Evolutionary conservation across 2,797 vertebrate species (phyloP).

Genomic region (Picus viridis): DNA sequence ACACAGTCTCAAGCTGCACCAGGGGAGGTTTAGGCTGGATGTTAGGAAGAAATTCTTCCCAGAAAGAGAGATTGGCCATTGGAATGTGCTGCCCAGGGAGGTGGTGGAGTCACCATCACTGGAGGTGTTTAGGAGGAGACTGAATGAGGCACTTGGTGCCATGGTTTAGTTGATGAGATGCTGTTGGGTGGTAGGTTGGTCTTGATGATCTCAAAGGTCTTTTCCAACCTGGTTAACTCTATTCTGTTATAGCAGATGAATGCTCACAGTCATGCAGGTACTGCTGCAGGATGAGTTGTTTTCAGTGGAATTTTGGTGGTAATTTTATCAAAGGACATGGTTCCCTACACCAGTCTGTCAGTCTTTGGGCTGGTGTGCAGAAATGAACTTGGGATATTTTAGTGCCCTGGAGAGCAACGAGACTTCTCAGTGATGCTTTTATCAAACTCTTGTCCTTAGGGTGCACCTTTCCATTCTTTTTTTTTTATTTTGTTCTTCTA

Average conservation of each 20-base stretch:
- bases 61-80: no score
- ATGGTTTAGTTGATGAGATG: no score
- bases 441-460: neutral
- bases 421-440: neutral
- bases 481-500: neutral
- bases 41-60: no score
- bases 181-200: no score
- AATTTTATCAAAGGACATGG: neutral
- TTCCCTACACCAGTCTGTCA: neutral
- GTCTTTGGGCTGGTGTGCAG: neutral
- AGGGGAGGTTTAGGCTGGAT: no score
- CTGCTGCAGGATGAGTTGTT: neutral
- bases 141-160: no score
- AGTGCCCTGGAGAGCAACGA: neutral
- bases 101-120: no score
- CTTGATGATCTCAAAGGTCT: no score
- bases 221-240: no score
- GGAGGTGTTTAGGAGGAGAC: no score
- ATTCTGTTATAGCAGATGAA: neutral
- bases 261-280: neutral
- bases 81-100: no score
- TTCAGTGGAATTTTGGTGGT: neutral
- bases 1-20: no score
- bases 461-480: neutral
- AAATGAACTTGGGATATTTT: neutral